Evolutionary conservation across 2,113 vertebrate genomes (phyloP).

Genomic region (Pygoscelis antarcticus): DNA sequence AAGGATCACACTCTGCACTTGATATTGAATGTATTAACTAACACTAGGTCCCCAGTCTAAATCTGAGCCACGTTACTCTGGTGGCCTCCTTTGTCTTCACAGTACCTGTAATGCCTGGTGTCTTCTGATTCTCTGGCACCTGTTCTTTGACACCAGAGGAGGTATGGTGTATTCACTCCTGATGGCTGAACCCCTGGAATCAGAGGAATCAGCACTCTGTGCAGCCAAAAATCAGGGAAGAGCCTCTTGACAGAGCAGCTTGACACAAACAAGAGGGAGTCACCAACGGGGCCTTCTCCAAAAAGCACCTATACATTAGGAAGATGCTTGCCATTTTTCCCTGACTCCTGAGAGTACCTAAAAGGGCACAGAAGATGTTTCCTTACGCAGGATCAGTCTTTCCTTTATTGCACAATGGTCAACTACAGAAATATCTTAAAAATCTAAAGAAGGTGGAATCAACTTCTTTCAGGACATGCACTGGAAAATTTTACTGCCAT

Average conservation of each 20-base stretch:
- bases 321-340: background rate
- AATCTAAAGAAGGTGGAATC: background rate
- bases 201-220: background rate
- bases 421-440: background rate
- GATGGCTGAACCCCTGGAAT: background rate
- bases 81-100: background rate
- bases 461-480: background rate
- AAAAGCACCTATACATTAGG: background rate
- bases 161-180: background rate
- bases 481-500: background rate
- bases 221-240: background rate
- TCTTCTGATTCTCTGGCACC: background rate
- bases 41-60: background rate
- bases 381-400: background rate
- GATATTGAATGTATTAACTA: background rate
- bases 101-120: background rate
- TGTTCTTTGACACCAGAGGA: background rate
- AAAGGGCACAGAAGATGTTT: background rate
- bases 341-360: background rate
- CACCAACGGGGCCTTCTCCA: background rate
- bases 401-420: background rate
- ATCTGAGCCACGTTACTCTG: background rate
- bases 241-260: background rate
- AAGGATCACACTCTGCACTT: background rate
- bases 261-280: background rate